Conservation (phyloP, 2,888 invertebrate species). For the Parnassius apollo region DNA sequence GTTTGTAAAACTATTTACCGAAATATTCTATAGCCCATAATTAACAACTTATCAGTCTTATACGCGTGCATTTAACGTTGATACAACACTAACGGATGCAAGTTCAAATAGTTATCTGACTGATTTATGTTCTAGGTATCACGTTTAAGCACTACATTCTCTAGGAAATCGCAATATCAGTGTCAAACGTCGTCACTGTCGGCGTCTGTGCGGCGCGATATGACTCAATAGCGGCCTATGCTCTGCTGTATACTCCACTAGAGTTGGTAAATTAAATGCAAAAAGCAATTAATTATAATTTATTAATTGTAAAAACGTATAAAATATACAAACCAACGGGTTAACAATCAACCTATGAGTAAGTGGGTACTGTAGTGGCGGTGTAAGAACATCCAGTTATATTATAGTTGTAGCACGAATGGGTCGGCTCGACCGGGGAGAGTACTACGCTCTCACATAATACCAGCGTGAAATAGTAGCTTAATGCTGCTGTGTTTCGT, state of each 20-base stretch:
- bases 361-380: too few species aligned
- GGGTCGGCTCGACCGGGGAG: too few species aligned
- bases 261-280: not conserved
- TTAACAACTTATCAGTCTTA: not conserved
- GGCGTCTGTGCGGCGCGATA: slow-evolving; percentile 14
- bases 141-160: slow-evolving; percentile 3
- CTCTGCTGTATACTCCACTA: not conserved
- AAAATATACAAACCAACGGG: too few species aligned
- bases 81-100: slow-evolving; percentile 22
- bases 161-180: slow-evolving; percentile 21
- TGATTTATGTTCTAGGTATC: slow-evolving; percentile 23
- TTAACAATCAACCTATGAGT: too few species aligned
- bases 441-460: too few species aligned
- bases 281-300: too few species aligned
- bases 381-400: too few species aligned
- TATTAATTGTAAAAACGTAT: not conserved
- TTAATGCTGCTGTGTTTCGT: too few species aligned
- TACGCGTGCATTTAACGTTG: slow-evolving; percentile 4
- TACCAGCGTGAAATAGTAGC: too few species aligned
- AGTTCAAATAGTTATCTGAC: slow-evolving; percentile 26
- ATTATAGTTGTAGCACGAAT: too few species aligned
- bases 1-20: too few species aligned
- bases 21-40: not conserved
- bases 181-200: slow-evolving; percentile 9
- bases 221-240: slow-evolving; percentile 9